These are phyloP conservation scores for Ptilonorhynchus violaceus DNA, from an alignment of 2,113 vertebrate genomes.

Conservation along the genomic window DNA sequence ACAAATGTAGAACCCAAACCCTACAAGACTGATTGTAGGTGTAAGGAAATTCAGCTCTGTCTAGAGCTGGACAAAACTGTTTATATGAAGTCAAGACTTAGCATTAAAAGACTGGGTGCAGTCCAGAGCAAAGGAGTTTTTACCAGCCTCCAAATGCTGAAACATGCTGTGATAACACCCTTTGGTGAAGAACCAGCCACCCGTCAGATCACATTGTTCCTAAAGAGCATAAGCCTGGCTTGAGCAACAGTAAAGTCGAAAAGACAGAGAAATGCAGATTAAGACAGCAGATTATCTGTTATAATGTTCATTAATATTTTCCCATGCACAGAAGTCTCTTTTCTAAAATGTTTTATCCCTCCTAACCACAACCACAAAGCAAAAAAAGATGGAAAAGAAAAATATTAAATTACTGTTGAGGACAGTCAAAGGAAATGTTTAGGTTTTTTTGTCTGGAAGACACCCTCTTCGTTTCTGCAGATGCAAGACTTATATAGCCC, in stretches of 20 bases:
- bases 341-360: not conserved
- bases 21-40: not conserved
- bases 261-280: not conserved
- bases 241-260: not conserved
- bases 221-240: not conserved
- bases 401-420: constrained; percentile 9
- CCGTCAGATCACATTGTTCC: not conserved
- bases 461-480: not conserved
- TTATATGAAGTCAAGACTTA: not conserved
- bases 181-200: not conserved
- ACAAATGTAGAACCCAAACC: not conserved
- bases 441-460: constrained; percentile 29
- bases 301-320: not conserved
- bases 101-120: not conserved
- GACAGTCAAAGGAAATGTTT: not conserved
- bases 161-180: not conserved
- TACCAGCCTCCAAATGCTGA: not conserved
- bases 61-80: not conserved
- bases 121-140: not conserved
- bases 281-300: not conserved
- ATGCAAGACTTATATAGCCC: not conserved
- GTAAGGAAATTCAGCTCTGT: not conserved
- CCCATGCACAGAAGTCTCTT: not conserved
- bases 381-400: constrained; percentile 5
- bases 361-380: not conserved